phyloP scores from a whole-genome alignment of 2,888 invertebrate species.

The Caenorhabditis doughertyi region DNA sequence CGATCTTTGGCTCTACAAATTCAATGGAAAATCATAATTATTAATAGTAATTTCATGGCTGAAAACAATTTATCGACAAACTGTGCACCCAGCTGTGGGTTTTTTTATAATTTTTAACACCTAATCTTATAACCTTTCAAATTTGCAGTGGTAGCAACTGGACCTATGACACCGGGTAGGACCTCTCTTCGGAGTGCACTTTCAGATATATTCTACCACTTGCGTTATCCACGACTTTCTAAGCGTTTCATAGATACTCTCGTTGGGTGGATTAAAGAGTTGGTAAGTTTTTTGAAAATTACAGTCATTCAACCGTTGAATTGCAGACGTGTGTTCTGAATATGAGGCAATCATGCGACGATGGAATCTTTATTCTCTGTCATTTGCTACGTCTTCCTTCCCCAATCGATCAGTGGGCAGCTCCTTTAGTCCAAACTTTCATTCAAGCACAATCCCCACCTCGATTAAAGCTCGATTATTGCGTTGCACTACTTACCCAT shows the following conservation, averaged over 20 bases:
- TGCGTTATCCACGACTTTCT: slow-evolving; percentile 76
- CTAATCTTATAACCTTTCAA: not conserved
- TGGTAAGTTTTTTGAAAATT: slow-evolving; percentile 65
- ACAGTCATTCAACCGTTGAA: no score
- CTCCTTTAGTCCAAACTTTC: slow-evolving; percentile 75
- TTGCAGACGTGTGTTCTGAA: slow-evolving; percentile 74
- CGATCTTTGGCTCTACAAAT: slow-evolving; percentile 74
- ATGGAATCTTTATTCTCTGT: slow-evolving; percentile 78
- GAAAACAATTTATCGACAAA: slow-evolving; percentile 71
- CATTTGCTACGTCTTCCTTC: slow-evolving; percentile 80
- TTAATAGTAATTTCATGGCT: slow-evolving; percentile 76
- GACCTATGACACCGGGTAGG: slow-evolving; percentile 39
- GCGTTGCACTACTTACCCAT: slow-evolving; percentile 78
- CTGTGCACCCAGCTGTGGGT: slow-evolving; percentile 74
- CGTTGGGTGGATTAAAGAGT: slow-evolving; percentile 77
- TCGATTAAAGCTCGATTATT: slow-evolving; percentile 75
- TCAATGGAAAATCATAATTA: slow-evolving; percentile 79
- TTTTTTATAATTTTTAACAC: not conserved
- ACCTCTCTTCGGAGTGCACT: slow-evolving; percentile 64
- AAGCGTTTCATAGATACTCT: slow-evolving; percentile 75
- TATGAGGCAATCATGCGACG: slow-evolving; percentile 73
- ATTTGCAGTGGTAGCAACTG: slow-evolving; percentile 59
- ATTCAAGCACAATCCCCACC: slow-evolving; percentile 68
- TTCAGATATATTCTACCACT: slow-evolving; percentile 79
- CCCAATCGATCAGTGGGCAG: slow-evolving; percentile 77